A percentile compares a stretch with the other conserved stretches of the same genome.
Evolutionary conservation across 2,797 vertebrate species (phyloP).

Genomic region (Bradypodion ventrale): DNA sequence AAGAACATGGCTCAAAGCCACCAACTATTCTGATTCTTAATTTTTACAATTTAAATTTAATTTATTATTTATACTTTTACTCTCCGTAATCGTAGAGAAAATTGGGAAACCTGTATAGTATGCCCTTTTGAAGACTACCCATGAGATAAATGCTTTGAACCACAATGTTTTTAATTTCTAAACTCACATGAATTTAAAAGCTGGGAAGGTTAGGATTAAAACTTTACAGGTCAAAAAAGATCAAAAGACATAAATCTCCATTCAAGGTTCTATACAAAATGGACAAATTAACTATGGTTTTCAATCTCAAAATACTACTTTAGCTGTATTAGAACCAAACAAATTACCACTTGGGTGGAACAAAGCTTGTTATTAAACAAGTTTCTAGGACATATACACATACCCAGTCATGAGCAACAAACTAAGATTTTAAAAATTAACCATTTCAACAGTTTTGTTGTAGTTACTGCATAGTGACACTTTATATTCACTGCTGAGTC

Average conservation of each 20-base stretch:
- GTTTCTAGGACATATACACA: neutral
- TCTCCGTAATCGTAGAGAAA: neutral
- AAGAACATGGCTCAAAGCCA: too few species aligned
- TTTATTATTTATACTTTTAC: neutral
- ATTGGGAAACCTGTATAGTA: neutral
- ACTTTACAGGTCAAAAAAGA: neutral
- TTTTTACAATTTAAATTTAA: neutral
- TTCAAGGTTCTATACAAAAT: neutral
- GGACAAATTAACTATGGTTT: neutral
- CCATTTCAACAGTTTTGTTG: slow-evolving; percentile 41
- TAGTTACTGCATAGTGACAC: slow-evolving; percentile 25
- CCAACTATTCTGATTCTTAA: too few species aligned
- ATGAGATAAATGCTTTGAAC: neutral
- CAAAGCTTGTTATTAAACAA: neutral
- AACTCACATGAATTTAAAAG: neutral
- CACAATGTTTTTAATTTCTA: neutral
- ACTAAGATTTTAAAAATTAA: slow-evolving; percentile 41
- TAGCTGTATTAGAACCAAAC: neutral
- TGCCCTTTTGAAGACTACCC: neutral
- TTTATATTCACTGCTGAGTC: neutral
- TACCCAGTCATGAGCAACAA: slow-evolving; percentile 11
- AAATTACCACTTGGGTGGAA: neutral
- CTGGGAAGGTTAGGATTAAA: neutral
- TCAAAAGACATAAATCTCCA: neutral
- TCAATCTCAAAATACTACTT: neutral